Evolutionary conservation across 2,113 vertebrate species (phyloP), one percentile per base, ranked within the genome.

Genomic region (Hiodon tergisus): DNA sequence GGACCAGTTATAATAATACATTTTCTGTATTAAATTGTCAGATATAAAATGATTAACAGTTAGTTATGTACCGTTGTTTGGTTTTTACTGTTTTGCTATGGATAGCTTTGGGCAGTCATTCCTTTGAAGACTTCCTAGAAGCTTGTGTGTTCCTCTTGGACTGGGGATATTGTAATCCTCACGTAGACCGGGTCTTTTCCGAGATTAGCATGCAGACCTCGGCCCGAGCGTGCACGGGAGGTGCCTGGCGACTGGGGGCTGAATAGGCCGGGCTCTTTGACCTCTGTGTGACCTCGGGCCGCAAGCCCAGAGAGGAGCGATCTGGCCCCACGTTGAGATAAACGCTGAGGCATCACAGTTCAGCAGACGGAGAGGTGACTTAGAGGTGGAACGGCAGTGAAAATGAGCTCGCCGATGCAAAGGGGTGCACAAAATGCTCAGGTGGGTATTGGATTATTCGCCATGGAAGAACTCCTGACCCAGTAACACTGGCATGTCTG

Each of bases 301-400:
- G 63, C 9, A 55, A 17, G n/a, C 16, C 6, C 9, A 31, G 13
- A 14, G 53, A 46, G 16, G 51, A 6, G 16, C 17, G 31, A 13
- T 31, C 16, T 13, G 6, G 54, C 52, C 54, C 65, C 47, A 10
- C 9, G 13, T 7, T 13, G 31, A 59, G 73, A 68, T 75, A 75
- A 68, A 17, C 59, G 73, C 73, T 75, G 73, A 75, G 11, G 65
- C 51, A 67, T 67, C 73, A 67, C 53, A 65, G 62, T 52, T 52
- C 3, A 17, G 72, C 17, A 14, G 53, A 48, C 73, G 10, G n/a
- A 46, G 65, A 75, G 73, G 73, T 75, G 73, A 67, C 63, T 59
- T 75, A 67, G 63, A 67, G 63, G 63, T 17, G 73, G 63, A 57
- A 16, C 9, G 9, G 8, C 31, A 8, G 73, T 5, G 54, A 8